Percentiles rank a stretch among this genome's conserved stretches.
phyloP scores from a whole-genome alignment of 1,140 invertebrate genomes.

The Triops cancriformis region DNA sequence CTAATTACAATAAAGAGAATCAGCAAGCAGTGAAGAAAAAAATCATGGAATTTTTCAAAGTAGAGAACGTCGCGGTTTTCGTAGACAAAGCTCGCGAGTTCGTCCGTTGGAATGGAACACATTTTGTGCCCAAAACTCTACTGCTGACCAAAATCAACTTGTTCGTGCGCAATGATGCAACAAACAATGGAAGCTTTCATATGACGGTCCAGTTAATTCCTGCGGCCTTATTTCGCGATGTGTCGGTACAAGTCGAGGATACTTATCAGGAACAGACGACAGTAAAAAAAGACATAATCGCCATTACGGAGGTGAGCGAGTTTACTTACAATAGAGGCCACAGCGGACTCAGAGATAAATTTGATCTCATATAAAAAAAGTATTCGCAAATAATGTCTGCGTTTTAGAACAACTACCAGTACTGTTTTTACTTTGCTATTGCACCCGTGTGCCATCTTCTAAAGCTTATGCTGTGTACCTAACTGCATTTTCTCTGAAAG shows the following conservation, averaged over 20 bases:
- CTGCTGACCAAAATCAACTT: neutral
- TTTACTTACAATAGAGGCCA: too few relatives aligned
- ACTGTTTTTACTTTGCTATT: too few relatives aligned
- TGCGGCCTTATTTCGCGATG: neutral
- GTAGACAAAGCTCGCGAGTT: neutral
- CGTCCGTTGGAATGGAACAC: neutral
- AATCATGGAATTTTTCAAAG: neutral
- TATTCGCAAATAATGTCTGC: too few relatives aligned
- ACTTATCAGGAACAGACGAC: neutral
- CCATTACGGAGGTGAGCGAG: too few relatives aligned
- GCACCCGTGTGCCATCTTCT: too few relatives aligned
- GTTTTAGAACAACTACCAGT: too few relatives aligned
- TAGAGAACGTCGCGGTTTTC: neutral
- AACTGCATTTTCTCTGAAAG: too few relatives aligned
- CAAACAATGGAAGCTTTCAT: neutral
- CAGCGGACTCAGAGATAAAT: too few relatives aligned
- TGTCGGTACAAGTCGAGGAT: neutral
- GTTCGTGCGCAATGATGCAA: neutral
- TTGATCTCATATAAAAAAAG: too few relatives aligned
- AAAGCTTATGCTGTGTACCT: too few relatives aligned
- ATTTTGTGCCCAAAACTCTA: neutral
- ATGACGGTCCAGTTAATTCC: neutral
- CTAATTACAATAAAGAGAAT: neutral
- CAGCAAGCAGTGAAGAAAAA: neutral
- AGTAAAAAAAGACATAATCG: too few relatives aligned